Percentiles rank a stretch among this genome's conserved stretches.
phyloP scores from a whole-genome alignment of 2,113 vertebrate species.

The Dipodomys ordii region DNA sequence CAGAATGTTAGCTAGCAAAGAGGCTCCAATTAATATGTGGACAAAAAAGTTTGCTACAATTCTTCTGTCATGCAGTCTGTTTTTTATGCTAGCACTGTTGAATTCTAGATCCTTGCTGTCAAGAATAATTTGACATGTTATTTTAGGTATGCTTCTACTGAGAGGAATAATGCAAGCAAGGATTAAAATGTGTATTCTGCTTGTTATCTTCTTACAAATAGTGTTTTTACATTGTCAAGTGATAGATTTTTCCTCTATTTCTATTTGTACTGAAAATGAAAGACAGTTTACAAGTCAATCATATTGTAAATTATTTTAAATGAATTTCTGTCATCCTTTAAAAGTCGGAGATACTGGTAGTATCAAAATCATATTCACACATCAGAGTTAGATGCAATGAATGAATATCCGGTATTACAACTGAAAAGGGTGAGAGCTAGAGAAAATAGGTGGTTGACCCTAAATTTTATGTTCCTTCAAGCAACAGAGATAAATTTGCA shows the following conservation, averaged over 20 bases:
- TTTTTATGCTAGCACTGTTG: background rate
- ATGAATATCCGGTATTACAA: background rate
- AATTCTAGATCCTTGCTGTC: background rate
- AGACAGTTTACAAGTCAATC: background rate
- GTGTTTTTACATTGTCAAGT: background rate
- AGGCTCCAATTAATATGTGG: background rate
- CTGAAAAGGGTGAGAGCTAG: background rate
- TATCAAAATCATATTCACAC: slow-evolving; percentile 15
- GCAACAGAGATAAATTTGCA: background rate
- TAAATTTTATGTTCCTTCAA: background rate
- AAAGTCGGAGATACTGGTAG: background rate
- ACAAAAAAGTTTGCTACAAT: background rate
- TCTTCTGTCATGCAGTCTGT: background rate
- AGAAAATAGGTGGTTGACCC: background rate
- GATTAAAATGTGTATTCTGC: background rate
- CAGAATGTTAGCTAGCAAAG: background rate
- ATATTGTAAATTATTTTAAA: background rate
- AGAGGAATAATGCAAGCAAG: slow-evolving; percentile 26
- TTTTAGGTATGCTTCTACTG: background rate
- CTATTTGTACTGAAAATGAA: background rate
- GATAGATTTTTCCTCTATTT: background rate
- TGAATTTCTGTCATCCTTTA: background rate
- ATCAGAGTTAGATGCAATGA: background rate
- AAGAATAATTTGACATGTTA: background rate
- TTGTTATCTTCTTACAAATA: background rate